A percentile compares a stretch with the other conserved stretches of the same genome.
phyloP scores from a whole-genome alignment of 2,113 vertebrate species.

The Xerus inauris region DNA sequence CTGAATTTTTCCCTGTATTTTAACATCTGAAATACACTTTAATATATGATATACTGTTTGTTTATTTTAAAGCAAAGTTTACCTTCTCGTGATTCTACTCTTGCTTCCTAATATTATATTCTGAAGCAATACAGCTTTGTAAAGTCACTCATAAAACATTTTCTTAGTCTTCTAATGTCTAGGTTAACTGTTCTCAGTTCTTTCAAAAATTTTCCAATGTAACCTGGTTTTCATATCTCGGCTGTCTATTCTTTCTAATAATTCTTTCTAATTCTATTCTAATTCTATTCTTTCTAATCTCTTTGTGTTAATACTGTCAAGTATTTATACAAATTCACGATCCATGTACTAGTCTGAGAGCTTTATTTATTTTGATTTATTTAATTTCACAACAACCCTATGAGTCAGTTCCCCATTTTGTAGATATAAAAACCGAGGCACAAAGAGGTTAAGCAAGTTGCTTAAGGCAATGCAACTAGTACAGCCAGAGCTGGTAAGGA shows the following conservation, averaged over 20 bases:
- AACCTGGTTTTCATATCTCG: not conserved
- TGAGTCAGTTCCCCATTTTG: not conserved
- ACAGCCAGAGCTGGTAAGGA: not conserved
- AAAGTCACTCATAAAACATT: conserved; percentile 25
- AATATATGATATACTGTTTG: not conserved
- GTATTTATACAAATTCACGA: not conserved
- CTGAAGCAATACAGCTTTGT: not conserved
- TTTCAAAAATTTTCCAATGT: conserved; percentile 15
- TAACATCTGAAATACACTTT: conserved; percentile 20
- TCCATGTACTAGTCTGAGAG: not conserved
- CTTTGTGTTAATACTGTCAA: not conserved
- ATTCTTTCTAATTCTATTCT: no score
- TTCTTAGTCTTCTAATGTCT: not conserved
- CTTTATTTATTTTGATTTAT: not conserved
- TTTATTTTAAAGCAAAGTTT: not conserved
- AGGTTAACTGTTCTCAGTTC: not conserved
- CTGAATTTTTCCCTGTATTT: conserved; percentile 16
- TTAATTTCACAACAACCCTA: conserved; percentile 29
- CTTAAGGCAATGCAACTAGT: not conserved
- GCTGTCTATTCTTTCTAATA: not conserved
- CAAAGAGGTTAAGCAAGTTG: not conserved
- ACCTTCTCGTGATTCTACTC: not conserved
- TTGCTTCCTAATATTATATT: not conserved
- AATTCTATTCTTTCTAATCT: no score
- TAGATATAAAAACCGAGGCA: not conserved